A percentile compares a stretch with the other conserved stretches of the same genome.
Evolutionary conservation across 1,140 invertebrate genomes (phyloP).

Genomic region (Pseudomyrmex concolor): DNA sequence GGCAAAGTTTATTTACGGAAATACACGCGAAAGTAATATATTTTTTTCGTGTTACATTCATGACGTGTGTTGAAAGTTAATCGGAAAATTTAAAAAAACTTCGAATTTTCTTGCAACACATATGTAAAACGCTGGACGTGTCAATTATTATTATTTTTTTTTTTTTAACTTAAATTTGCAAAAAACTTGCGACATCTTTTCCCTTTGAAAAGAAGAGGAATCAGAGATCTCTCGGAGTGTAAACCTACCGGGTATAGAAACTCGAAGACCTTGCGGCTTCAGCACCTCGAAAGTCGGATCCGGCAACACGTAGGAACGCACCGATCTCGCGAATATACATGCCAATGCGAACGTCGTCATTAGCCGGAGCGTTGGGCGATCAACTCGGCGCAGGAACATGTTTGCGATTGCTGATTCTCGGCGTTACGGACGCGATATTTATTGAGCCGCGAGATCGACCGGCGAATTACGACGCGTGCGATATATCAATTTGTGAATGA

Average conservation of each 20-base stretch:
- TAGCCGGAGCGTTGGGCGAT: neutral
- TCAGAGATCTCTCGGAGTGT: neutral
- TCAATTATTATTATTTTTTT: no score
- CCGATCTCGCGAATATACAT: neutral
- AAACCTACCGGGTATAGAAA: conserved; percentile 73
- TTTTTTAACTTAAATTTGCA: no score
- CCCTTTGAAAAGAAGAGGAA: neutral
- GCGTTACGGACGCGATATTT: conserved; percentile 15
- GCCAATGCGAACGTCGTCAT: neutral
- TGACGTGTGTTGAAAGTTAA: no score
- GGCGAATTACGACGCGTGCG: neutral
- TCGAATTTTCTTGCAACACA: no score
- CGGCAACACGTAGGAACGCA: conserved; percentile 72
- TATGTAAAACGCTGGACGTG: no score
- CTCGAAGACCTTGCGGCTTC: conserved; percentile 69
- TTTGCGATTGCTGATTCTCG: conserved; percentile 9
- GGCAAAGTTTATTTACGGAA: no score
- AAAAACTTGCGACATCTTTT: no score
- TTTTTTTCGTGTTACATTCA: no score
- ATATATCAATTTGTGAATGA: neutral
- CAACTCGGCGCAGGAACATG: conserved; percentile 26
- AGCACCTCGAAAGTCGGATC: conserved; percentile 71
- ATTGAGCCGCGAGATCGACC: neutral
- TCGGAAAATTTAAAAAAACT: no score
- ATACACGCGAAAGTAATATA: no score